Evolutionary conservation across 2,797 vertebrate species (phyloP).

Genomic region (Macrochelys suwanniensis): DNA sequence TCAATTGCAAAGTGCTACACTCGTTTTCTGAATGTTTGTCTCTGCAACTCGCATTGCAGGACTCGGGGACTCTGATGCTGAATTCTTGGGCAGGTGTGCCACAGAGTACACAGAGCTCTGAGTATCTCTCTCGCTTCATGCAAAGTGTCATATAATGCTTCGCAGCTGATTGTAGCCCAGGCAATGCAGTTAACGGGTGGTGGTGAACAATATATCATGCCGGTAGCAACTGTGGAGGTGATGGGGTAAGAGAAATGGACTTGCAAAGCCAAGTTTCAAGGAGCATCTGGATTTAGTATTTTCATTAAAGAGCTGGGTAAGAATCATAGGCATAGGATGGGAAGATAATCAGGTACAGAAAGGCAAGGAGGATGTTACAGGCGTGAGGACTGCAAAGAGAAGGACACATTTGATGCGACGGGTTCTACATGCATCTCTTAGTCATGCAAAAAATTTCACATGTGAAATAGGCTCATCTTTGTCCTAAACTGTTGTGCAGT

Average conservation of each 20-base stretch:
- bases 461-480: not conserved
- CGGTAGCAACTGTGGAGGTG: not conserved
- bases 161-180: not conserved
- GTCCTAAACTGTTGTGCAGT: not conserved
- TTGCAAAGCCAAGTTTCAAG: not conserved
- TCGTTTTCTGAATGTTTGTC: slow-evolving; percentile 33
- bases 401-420: not conserved
- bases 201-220: not conserved
- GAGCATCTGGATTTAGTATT: not conserved
- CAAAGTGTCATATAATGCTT: not conserved
- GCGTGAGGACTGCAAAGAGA: not conserved
- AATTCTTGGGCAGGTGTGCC: not conserved
- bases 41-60: not conserved
- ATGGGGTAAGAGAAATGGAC: not conserved
- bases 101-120: not conserved
- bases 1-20: slow-evolving; percentile 64
- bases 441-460: not conserved
- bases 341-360: rapidly evolving
- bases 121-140: not conserved
- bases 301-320: not conserved
- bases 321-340: not conserved
- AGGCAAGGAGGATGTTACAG: not conserved
- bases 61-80: rapidly evolving
- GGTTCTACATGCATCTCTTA: not conserved
- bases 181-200: not conserved